These are phyloP conservation scores for Anorthoa munda DNA, from an alignment of 2,888 invertebrate genomes.

Conservation along the genomic window DNA sequence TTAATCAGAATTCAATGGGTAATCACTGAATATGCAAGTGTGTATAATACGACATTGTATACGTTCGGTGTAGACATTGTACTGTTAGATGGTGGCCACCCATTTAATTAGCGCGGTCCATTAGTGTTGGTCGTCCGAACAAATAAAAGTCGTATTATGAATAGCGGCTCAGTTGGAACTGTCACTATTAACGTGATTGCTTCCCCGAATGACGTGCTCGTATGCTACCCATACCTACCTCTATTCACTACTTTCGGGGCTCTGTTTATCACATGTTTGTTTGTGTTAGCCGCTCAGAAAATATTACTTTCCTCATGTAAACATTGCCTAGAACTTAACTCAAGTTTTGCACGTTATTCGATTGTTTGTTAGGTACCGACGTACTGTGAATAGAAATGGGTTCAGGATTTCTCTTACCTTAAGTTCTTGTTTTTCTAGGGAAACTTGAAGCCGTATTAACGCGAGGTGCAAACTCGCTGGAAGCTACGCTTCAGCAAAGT, in stretches of 20 bases:
- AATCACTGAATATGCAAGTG: constrained; percentile 72
- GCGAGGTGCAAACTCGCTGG: constrained; percentile 20
- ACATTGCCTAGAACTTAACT: constrained; percentile 50
- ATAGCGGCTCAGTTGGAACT: constrained; percentile 70
- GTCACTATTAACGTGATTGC: constrained; percentile 72
- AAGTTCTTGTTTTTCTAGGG: constrained; percentile 52
- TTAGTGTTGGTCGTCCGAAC: constrained; percentile 76
- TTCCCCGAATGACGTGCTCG: constrained; percentile 59
- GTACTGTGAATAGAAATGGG: constrained; percentile 42
- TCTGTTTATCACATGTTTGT: constrained; percentile 55
- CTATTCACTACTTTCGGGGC: constrained; percentile 44
- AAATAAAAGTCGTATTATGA: constrained; percentile 81
- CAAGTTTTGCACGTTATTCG: constrained; percentile 53
- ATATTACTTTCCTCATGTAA: constrained; percentile 57
- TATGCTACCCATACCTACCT: constrained; percentile 29
- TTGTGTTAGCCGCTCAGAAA: constrained; percentile 52
- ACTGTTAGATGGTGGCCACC: constrained; percentile 70
- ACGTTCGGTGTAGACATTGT: constrained; percentile 55
- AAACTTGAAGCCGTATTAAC: constrained; percentile 45
- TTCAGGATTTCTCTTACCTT: constrained; percentile 34
- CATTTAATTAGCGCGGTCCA: constrained; percentile 84
- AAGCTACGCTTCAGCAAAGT: constrained; percentile 38
- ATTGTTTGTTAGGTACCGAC: constrained; percentile 61
- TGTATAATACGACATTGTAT: constrained; percentile 49
- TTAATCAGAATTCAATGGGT: constrained; percentile 73